Evolutionary conservation across 2,888 invertebrate species (phyloP).

Genomic region (Lycia hirtaria): DNA sequence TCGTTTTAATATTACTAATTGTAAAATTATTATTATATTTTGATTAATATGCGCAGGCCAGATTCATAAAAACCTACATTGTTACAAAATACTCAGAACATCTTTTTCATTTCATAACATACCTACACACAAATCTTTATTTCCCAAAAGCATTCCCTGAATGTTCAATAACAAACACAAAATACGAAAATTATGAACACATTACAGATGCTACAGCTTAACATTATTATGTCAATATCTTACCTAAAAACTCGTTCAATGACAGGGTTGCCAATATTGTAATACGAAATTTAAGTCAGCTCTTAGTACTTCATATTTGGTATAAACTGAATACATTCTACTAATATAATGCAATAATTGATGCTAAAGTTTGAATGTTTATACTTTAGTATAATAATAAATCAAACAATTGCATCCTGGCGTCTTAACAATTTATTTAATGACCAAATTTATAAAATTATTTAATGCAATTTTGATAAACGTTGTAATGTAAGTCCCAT

Average conservation of each 20-base stretch:
- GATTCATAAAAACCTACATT: too few species aligned
- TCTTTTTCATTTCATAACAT: background rate
- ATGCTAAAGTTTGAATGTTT: too few species aligned
- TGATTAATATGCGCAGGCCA: too few species aligned
- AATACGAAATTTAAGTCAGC: background rate
- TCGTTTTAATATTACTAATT: too few species aligned
- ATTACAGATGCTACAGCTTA: background rate
- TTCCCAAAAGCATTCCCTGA: background rate
- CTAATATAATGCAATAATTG: background rate
- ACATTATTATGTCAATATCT: background rate
- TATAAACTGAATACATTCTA: background rate
- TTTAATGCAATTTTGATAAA: too few species aligned
- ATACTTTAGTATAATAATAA: too few species aligned
- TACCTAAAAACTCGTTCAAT: background rate
- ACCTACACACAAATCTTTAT: background rate
- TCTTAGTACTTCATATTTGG: background rate
- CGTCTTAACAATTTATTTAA: too few species aligned
- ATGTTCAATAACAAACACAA: background rate
- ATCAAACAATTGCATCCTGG: too few species aligned
- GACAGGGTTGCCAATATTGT: background rate
- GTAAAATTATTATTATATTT: too few species aligned
- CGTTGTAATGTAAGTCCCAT: too few species aligned
- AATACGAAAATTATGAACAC: conserved; percentile 1
- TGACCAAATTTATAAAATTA: too few species aligned
- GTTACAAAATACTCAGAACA: too few species aligned